phyloP scores from a whole-genome alignment of 2,113 vertebrate species.

The Sinocyclocheilus rhinocerous region DNA sequence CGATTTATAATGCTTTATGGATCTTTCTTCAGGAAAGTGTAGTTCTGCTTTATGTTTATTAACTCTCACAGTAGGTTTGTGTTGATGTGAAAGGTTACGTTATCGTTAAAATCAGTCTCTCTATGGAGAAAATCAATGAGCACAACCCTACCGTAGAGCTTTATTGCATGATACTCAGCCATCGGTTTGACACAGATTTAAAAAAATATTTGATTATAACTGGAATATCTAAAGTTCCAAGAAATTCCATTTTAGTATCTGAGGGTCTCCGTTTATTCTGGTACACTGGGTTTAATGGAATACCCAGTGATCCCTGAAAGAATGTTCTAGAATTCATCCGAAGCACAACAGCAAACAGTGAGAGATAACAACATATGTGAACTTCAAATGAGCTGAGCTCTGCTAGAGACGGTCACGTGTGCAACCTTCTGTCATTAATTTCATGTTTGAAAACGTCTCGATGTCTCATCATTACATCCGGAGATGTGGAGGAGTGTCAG shows the following conservation, averaged over 20 bases:
- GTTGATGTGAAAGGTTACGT: background rate
- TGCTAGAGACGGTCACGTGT: background rate
- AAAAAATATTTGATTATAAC: slow-evolving; percentile 15
- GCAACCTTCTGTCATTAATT: slow-evolving; percentile 39
- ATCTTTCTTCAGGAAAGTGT: background rate
- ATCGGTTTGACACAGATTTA: slow-evolving; percentile 2
- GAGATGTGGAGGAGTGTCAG: slow-evolving; percentile 23
- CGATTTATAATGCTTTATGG: background rate
- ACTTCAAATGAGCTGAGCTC: slow-evolving; percentile 35
- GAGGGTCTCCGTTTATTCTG: slow-evolving; percentile 35
- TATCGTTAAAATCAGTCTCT: slow-evolving; percentile 1
- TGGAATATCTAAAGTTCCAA: slow-evolving; percentile 19
- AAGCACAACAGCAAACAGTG: slow-evolving; percentile 39
- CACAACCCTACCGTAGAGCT: background rate
- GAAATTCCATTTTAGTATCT: slow-evolving; percentile 35
- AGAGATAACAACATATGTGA: slow-evolving; percentile 41
- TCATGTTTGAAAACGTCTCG: slow-evolving; percentile 1
- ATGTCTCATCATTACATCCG: slow-evolving; percentile 8
- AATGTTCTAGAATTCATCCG: slow-evolving; percentile 21
- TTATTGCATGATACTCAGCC: background rate
- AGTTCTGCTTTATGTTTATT: background rate
- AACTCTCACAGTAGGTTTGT: background rate
- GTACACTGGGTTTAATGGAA: slow-evolving; percentile 39
- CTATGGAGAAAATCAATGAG: slow-evolving; percentile 15
- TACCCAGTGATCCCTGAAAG: slow-evolving; percentile 39